Evolutionary conservation across 1,140 invertebrate species (phyloP).

Genomic region (Drosophila kepulauana): DNA sequence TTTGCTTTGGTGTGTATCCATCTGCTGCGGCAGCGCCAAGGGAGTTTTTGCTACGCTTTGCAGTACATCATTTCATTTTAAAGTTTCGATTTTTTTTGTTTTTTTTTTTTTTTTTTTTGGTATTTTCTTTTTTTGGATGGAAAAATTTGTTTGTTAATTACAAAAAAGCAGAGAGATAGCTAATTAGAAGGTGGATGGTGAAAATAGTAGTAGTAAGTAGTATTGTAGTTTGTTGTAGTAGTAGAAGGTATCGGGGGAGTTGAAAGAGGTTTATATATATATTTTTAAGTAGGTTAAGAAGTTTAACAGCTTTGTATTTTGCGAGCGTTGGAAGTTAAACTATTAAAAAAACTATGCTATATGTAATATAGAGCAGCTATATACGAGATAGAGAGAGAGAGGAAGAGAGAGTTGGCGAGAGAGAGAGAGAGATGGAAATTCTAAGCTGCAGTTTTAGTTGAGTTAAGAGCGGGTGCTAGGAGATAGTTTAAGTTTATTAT

Average conservation of each 20-base stretch:
- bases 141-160: conserved; percentile 56
- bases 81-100: conserved; percentile 6
- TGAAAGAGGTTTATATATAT: conserved; percentile 15
- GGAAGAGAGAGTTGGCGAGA: conserved; percentile 30
- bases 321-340: conserved; percentile 15
- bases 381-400: conserved; percentile 31
- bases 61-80: conserved; percentile 26
- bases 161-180: conserved; percentile 63
- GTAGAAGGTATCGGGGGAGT: conserved; percentile 27
- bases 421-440: conserved; percentile 20
- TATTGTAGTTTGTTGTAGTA: conserved; percentile 4
- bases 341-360: conserved; percentile 20
- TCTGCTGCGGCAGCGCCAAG: conserved; percentile 54
- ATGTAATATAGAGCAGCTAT: conserved; percentile 24
- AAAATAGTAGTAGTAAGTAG: conserved; percentile 36
- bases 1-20: conserved; percentile 70
- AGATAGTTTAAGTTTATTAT: conserved; percentile 47
- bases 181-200: conserved; percentile 50
- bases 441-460: conserved; percentile 44
- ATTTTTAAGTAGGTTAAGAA: conserved; percentile 24
- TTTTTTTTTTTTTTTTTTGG: neutral
- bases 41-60: conserved; percentile 43
- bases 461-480: conserved; percentile 38
- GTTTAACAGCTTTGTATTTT: conserved; percentile 24
- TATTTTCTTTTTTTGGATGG: neutral